Conservation (phyloP, 2,888 invertebrate species). For the Lordiphosa fenestrarum region DNA sequence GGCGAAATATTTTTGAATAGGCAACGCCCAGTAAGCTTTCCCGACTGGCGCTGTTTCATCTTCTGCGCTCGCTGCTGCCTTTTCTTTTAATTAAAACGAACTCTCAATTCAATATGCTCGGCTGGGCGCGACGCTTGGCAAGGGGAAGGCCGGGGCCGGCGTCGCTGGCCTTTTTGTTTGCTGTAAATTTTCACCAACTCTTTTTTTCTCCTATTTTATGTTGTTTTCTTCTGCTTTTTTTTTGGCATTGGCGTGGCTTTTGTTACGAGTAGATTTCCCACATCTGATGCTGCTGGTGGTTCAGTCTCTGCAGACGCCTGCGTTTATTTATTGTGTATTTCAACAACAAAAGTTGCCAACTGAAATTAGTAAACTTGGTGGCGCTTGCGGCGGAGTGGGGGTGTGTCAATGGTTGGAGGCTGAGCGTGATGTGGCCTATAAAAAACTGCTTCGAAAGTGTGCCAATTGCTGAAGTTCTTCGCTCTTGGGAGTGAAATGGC, state of each 20-base stretch:
- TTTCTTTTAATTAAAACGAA: slow-evolving; percentile 71
- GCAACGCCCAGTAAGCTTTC: slow-evolving; percentile 55
- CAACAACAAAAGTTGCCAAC: slow-evolving; percentile 59
- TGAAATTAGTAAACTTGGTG: slow-evolving; percentile 63
- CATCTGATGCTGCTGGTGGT: slow-evolving; percentile 38
- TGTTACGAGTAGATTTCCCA: slow-evolving; percentile 58
- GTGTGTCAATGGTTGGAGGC: slow-evolving; percentile 7
- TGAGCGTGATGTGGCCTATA: slow-evolving; percentile 37
- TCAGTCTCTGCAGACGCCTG: slow-evolving; percentile 50
- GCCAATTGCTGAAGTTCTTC: slow-evolving; percentile 57
- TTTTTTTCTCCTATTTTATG: slow-evolving; percentile 15
- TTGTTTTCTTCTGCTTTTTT: too few species aligned
- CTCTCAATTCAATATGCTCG: slow-evolving; percentile 72
- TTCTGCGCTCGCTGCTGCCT: slow-evolving; percentile 34
- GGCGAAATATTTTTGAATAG: slow-evolving; percentile 41
- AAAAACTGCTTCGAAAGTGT: slow-evolving; percentile 40
- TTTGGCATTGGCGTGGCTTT: slow-evolving; percentile 48
- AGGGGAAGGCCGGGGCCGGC: slow-evolving; percentile 11
- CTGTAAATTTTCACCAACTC: slow-evolving; percentile 55
- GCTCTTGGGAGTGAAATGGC: slow-evolving; percentile 22
- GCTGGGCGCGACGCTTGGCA: slow-evolving; percentile 13
- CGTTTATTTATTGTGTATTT: slow-evolving; percentile 63
- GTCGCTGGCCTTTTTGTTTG: slow-evolving; percentile 61
- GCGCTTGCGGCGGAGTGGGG: slow-evolving; percentile 13
- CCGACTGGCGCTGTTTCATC: slow-evolving; percentile 16